These are phyloP conservation scores for Micrasema minimum DNA, from an alignment of 1,140 invertebrate genomes.

Conservation along the genomic window DNA sequence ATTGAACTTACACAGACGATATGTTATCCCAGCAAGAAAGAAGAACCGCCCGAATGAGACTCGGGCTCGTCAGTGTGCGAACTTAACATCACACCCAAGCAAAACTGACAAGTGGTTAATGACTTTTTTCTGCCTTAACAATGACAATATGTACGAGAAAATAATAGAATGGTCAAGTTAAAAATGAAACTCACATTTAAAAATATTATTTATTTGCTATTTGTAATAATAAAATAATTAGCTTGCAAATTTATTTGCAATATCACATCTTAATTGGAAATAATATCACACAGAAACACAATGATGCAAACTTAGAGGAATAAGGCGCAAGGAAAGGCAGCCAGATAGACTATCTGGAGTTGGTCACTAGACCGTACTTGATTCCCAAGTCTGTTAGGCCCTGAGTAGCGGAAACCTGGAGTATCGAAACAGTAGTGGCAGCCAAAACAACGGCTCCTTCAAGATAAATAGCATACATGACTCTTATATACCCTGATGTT, in stretches of 20 bases:
- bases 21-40: too few species aligned
- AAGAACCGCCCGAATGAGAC: too few species aligned
- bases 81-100: too few species aligned
- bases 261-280: constrained; percentile 36
- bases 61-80: too few species aligned
- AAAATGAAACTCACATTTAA: too few species aligned
- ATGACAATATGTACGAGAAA: too few species aligned
- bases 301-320: constrained; percentile 22
- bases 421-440: constrained; percentile 68
- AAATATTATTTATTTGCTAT: constrained; percentile 27
- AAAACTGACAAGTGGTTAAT: too few species aligned
- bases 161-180: too few species aligned
- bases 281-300: constrained; percentile 33
- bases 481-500: constrained; percentile 68
- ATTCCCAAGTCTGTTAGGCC: constrained; percentile 48
- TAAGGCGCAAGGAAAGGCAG: constrained; percentile 1
- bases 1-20: too few species aligned
- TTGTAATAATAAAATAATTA: constrained; percentile 29
- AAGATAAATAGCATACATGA: constrained; percentile 75
- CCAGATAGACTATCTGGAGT: constrained; percentile 44
- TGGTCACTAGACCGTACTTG: constrained; percentile 46
- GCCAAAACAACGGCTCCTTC: constrained; percentile 74
- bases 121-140: too few species aligned
- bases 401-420: constrained; percentile 66
- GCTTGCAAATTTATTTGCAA: constrained; percentile 34